phyloP scores from a whole-genome alignment of 2,797 vertebrate species.

The Avahi laniger region DNA sequence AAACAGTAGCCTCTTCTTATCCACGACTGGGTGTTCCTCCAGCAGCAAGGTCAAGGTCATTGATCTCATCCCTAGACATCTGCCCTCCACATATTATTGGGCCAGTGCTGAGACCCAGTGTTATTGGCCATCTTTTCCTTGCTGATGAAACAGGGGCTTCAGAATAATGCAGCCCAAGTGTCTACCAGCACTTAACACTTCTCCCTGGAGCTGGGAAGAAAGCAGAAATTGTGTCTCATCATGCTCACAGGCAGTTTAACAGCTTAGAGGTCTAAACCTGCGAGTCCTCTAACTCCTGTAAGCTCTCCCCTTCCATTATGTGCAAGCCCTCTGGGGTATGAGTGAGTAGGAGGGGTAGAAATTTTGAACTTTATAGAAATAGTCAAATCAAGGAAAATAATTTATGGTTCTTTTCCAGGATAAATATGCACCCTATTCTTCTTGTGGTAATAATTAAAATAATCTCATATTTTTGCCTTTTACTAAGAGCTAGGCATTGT shows the following conservation, averaged over 20 bases:
- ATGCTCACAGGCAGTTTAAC: background rate
- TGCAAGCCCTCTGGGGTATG: background rate
- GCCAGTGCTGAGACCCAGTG: background rate
- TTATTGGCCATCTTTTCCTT: background rate
- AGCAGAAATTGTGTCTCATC: too few relatives aligned
- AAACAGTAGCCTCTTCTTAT: background rate
- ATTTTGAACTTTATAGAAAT: conserved; percentile 1
- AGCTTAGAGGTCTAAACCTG: background rate
- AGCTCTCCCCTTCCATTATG: background rate
- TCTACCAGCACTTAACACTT: background rate
- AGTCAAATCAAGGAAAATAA: background rate
- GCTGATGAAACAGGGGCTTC: background rate
- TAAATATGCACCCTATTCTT: background rate
- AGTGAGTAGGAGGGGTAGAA: background rate
- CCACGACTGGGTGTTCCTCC: background rate
- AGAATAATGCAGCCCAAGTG: background rate
- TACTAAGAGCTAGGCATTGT: background rate
- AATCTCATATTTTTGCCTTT: background rate
- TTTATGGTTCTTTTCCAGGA: background rate
- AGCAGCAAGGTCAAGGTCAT: background rate
- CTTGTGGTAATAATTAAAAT: background rate
- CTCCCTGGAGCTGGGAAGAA: background rate
- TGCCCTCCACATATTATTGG: background rate
- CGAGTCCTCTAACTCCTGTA: background rate
- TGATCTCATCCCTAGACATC: background rate